phyloP scores from a whole-genome alignment of 2,797 vertebrate genomes.

The Crocidura indochinensis region DNA sequence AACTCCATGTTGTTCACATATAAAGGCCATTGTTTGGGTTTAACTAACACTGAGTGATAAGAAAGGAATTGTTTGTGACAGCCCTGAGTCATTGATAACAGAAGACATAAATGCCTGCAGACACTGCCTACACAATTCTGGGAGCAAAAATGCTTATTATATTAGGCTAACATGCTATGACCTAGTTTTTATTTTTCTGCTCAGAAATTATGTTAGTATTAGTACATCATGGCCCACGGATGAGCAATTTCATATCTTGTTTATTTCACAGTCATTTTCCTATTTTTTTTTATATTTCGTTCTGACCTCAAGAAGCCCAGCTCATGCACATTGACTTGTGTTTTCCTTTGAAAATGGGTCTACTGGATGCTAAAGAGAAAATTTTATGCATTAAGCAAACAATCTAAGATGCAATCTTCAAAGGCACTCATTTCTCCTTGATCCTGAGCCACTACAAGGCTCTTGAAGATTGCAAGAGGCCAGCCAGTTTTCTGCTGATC shows the following conservation, averaged over 20 bases:
- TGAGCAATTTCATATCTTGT: slow-evolving; percentile 90
- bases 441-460: slow-evolving; percentile 9
- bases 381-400: slow-evolving; percentile 75
- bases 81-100: slow-evolving; percentile 87
- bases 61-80: slow-evolving; percentile 88
- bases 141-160: slow-evolving; percentile 91
- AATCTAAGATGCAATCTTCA: slow-evolving; percentile 69
- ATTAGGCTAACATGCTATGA: slow-evolving; percentile 95
- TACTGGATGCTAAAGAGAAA: slow-evolving; percentile 53
- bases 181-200: slow-evolving; percentile 95
- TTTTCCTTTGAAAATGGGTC: slow-evolving; percentile 75
- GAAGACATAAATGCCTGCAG: slow-evolving; percentile 88
- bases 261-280: slow-evolving; percentile 87
- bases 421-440: slow-evolving; percentile 62
- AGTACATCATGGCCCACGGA: slow-evolving; percentile 91
- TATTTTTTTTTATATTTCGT: slow-evolving; percentile 86
- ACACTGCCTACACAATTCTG: slow-evolving; percentile 89
- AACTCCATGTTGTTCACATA: slow-evolving; percentile 80
- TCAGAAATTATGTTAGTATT: slow-evolving; percentile 93
- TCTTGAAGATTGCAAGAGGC: slow-evolving; percentile 48
- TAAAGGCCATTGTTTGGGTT: slow-evolving; percentile 88
- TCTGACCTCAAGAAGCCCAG: slow-evolving; percentile 83
- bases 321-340: slow-evolving; percentile 81
- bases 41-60: slow-evolving; percentile 90
- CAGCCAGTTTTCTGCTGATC: slow-evolving; percentile 52